A percentile compares a stretch with the other conserved stretches of the same genome.
Conservation (phyloP, 2,888 invertebrate species). For the Amphipyra tragopoginis region DNA sequence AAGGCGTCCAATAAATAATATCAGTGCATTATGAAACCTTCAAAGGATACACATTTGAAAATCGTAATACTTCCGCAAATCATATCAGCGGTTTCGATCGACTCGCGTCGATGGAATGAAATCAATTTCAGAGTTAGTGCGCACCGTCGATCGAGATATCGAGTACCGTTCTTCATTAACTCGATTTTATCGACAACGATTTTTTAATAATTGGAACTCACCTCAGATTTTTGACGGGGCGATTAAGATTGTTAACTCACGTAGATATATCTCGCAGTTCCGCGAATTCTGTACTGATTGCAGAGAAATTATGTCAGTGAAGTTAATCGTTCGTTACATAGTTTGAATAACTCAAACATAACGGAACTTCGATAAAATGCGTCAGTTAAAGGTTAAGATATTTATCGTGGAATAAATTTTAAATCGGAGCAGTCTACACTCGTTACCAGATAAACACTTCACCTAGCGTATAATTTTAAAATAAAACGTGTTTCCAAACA, state of each 20-base stretch:
- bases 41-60: constrained; percentile 59
- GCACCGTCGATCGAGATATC: constrained; percentile 76
- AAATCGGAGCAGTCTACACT: constrained; percentile 40
- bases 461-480: constrained; percentile 68
- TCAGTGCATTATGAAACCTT: constrained; percentile 35
- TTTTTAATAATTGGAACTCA: constrained; percentile 86
- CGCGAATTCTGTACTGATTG: constrained; percentile 72
- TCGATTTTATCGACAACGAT: constrained; percentile 85
- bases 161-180: constrained; percentile 87
- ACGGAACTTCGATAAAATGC: constrained; percentile 47
- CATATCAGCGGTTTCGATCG: constrained; percentile 80
- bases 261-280: constrained; percentile 75
- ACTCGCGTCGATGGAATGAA: constrained; percentile 81
- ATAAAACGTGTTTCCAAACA: constrained; percentile 67
- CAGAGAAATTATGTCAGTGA: constrained; percentile 57
- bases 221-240: constrained; percentile 79
- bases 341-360: constrained; percentile 39
- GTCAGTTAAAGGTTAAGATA: constrained; percentile 43
- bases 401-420: constrained; percentile 50
- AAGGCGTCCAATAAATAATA: constrained; percentile 8
- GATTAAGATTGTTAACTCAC: constrained; percentile 81
- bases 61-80: constrained; percentile 78
- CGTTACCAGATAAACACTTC: constrained; percentile 64
- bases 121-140: constrained; percentile 83
- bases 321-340: constrained; percentile 50